Conservation (phyloP, 2,113 vertebrate genomes). For the Mustela nigripes region DNA sequence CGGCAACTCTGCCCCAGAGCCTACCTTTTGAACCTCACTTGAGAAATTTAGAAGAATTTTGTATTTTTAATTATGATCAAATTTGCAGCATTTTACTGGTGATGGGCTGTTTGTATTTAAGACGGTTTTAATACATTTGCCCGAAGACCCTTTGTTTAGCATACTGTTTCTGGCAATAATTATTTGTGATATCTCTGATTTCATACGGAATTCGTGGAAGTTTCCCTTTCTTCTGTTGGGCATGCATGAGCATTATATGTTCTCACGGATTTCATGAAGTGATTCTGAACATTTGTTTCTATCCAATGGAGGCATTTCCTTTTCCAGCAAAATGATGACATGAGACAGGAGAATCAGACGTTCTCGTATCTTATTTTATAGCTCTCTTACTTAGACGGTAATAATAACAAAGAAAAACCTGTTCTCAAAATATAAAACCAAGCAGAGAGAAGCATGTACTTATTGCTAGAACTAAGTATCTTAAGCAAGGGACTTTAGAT, state of each 20-base stretch:
- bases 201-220: background rate
- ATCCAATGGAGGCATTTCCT: background rate
- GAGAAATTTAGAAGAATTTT: slow-evolving; percentile 50
- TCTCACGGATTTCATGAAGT: background rate
- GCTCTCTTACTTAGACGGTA: background rate
- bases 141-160: slow-evolving; percentile 10
- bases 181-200: background rate
- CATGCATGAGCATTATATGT: background rate
- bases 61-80: slow-evolving; percentile 8
- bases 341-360: background rate
- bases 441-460: background rate
- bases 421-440: background rate
- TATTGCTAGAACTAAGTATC: slow-evolving; percentile 32
- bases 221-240: background rate
- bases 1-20: background rate
- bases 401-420: background rate
- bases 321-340: background rate
- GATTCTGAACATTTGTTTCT: background rate
- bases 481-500: background rate
- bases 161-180: slow-evolving; percentile 27
- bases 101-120: background rate
- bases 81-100: background rate
- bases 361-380: background rate
- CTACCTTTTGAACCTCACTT: background rate
- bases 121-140: background rate